Evolutionary conservation across 2,888 invertebrate species (phyloP).

Genomic region (Dolichomitus sp.): DNA sequence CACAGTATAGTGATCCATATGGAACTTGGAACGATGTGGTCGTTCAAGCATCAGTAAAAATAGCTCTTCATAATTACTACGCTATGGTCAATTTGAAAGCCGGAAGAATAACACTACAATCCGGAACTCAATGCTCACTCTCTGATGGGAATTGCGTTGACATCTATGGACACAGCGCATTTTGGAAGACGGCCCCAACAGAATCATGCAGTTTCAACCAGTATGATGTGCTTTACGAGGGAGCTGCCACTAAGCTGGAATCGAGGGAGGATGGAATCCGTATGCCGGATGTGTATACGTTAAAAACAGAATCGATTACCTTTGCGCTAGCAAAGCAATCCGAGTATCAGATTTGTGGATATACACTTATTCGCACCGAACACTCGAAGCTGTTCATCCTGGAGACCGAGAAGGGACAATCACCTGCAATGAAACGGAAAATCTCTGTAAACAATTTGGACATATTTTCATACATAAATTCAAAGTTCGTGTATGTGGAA

Average conservation of each 20-base stretch:
- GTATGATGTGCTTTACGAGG: conserved; percentile 7
- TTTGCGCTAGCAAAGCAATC: conserved; percentile 22
- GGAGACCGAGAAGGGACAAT: not conserved
- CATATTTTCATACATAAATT: too few species aligned
- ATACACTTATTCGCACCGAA: not conserved
- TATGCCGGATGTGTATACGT: conserved; percentile 9
- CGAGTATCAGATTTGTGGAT: not conserved
- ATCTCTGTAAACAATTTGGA: conserved; percentile 47
- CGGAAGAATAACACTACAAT: not conserved
- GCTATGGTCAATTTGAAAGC: not conserved
- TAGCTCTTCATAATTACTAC: not conserved
- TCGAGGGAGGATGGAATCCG: not conserved
- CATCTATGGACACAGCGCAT: conserved; percentile 36
- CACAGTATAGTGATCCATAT: conserved; percentile 64
- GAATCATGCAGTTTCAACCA: conserved; percentile 29
- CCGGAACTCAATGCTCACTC: conserved; percentile 10
- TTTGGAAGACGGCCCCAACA: conserved; percentile 20
- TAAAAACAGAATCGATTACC: not conserved
- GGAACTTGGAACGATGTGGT: conserved; percentile 19
- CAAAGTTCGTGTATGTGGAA: conserved; percentile 68
- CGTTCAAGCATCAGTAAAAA: conserved; percentile 33
- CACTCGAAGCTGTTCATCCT: too few species aligned
- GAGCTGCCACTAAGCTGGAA: not conserved
- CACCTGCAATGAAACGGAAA: not conserved
- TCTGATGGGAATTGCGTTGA: conserved; percentile 27